A percentile compares a stretch with the other conserved stretches of the same genome.
Conservation (phyloP, 2,797 vertebrate species). For the Pseudochirops cupreus region DNA sequence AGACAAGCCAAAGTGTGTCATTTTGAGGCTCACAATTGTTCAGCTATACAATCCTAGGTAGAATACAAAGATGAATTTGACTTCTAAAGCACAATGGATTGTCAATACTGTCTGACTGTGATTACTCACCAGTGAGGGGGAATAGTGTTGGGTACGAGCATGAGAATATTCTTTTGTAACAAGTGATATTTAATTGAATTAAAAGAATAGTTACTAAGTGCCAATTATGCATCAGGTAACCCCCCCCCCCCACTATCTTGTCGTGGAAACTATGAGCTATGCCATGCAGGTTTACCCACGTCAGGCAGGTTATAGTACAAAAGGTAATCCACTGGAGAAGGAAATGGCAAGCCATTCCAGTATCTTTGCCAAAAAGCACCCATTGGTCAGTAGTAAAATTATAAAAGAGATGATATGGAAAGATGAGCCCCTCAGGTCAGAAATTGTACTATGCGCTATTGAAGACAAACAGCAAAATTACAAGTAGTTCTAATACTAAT, state of each 20-base stretch:
- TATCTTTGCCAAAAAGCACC: neutral
- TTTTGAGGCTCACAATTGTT: neutral
- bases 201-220: neutral
- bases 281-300: neutral
- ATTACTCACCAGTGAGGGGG: neutral
- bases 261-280: neutral
- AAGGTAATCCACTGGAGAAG: neutral
- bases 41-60: neutral
- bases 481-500: neutral
- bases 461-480: neutral
- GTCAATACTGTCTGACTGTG: neutral
- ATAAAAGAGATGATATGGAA: neutral
- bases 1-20: neutral
- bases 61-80: neutral
- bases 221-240: neutral
- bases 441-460: neutral
- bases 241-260: neutral
- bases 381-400: neutral
- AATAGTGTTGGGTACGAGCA: neutral
- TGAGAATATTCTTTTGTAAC: neutral
- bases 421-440: neutral
- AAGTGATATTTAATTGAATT: neutral
- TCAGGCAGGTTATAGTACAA: neutral
- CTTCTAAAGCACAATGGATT: neutral
- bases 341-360: neutral